Conservation (phyloP, 2,797 vertebrate genomes). For the Pipistrellus pipistrellus region DNA sequence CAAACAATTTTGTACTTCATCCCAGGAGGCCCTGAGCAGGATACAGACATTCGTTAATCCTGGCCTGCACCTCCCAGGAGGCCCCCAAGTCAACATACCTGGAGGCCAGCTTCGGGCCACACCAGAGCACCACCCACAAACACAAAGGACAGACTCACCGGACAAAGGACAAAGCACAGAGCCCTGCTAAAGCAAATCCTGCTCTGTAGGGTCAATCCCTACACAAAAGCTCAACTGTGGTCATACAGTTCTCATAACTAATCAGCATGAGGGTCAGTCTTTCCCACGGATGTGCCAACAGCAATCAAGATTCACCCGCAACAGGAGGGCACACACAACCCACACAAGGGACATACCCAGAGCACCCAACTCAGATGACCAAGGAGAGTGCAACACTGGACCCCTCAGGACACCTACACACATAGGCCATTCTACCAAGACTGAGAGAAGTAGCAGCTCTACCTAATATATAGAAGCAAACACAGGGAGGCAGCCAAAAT, state of each 20-base stretch:
- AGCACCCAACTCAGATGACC: neutral
- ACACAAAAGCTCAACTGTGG: too few species aligned
- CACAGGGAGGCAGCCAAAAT: neutral
- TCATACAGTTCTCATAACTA: too few species aligned
- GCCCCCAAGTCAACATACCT: neutral
- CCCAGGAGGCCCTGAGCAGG: neutral
- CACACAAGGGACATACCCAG: neutral
- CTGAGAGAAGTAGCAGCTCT: neutral
- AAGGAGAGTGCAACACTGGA: neutral
- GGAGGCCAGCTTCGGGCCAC: neutral
- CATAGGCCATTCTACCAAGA: neutral
- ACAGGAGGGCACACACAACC: too few species aligned
- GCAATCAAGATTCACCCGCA: too few species aligned
- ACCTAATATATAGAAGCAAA: neutral
- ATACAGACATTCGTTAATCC: neutral
- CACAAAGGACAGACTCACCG: too few species aligned
- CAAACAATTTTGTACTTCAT: neutral
- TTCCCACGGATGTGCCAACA: too few species aligned
- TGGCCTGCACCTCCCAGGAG: neutral
- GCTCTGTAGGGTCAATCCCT: too few species aligned
- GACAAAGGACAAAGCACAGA: too few species aligned
- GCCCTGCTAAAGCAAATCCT: too few species aligned
- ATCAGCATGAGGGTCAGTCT: too few species aligned
- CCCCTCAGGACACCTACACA: neutral
- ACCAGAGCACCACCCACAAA: neutral